Percentiles rank a stretch among this genome's conserved stretches.
Conservation (phyloP, 2,888 invertebrate genomes). For the Steinernema carpocapsae region DNA sequence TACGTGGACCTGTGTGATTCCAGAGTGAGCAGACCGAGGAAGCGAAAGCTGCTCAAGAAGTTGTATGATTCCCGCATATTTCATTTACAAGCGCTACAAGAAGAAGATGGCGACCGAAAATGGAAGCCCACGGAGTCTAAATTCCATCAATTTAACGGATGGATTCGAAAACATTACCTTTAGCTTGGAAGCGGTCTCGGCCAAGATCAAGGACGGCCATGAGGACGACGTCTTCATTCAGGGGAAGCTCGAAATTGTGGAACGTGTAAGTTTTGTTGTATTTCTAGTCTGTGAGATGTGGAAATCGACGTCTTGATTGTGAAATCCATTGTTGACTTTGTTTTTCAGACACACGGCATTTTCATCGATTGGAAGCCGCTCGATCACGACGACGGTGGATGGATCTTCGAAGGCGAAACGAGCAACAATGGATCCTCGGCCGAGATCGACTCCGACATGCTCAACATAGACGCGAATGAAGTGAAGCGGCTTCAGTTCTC, state of each 20-base stretch:
- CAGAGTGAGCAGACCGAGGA: not conserved
- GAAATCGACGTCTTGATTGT: too few species aligned
- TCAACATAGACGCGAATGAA: slow-evolving; percentile 31
- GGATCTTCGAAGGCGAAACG: slow-evolving; percentile 52
- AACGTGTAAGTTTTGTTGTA: slow-evolving; percentile 18
- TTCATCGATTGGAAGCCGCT: slow-evolving; percentile 66
- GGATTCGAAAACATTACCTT: slow-evolving; percentile 1
- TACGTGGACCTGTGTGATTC: not conserved
- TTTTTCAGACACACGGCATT: slow-evolving; percentile 60
- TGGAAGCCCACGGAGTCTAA: not conserved
- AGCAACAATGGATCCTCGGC: not conserved
- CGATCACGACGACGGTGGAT: slow-evolving; percentile 43
- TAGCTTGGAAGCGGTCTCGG: not conserved
- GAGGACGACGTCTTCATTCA: slow-evolving; percentile 23
- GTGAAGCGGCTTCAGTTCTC: slow-evolving; percentile 50
- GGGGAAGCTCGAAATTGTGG: slow-evolving; percentile 14
- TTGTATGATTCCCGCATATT: slow-evolving; percentile 19
- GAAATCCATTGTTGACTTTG: too few species aligned
- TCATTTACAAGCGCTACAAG: slow-evolving; percentile 24
- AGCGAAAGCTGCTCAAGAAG: not conserved
- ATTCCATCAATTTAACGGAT: not conserved
- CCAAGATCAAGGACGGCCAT: slow-evolving; percentile 18
- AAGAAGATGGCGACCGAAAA: slow-evolving; percentile 9
- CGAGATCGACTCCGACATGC: slow-evolving; percentile 39
- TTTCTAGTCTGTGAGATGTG: too few species aligned